phyloP scores from a whole-genome alignment of 2,888 invertebrate species.

The Uropetala carovei region DNA sequence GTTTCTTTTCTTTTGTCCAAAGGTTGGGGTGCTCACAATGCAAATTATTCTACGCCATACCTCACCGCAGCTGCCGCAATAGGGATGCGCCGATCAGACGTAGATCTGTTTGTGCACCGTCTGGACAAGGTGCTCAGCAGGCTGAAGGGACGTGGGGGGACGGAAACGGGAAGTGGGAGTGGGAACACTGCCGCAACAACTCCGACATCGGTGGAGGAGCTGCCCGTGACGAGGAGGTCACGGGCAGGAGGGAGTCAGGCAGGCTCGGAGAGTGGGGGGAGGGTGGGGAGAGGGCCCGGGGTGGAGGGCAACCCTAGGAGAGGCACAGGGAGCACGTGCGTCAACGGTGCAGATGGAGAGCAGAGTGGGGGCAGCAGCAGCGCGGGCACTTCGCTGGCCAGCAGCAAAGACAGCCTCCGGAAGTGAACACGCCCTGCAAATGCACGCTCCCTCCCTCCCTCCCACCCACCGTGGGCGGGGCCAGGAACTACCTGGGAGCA shows the following conservation, averaged over 20 bases:
- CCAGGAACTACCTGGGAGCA: background rate
- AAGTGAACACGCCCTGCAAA: conserved; percentile 69
- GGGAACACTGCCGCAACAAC: conserved; percentile 52
- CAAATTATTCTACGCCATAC: conserved; percentile 80
- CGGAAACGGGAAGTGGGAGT: background rate
- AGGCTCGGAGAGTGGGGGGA: conserved; percentile 68
- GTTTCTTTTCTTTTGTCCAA: conserved; percentile 34
- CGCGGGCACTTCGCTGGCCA: conserved; percentile 72
- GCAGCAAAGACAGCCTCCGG: conserved; percentile 73
- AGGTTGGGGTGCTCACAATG: conserved; percentile 85
- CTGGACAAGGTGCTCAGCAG: conserved; percentile 79
- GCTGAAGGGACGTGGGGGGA: conserved; percentile 72
- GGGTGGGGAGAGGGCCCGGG: conserved; percentile 68
- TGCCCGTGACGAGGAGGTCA: conserved; percentile 46
- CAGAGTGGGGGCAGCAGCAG: conserved; percentile 68
- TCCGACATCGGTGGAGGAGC: conserved; percentile 23
- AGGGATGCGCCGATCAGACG: conserved; percentile 81
- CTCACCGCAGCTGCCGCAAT: conserved; percentile 86
- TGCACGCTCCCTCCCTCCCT: conserved; percentile 19
- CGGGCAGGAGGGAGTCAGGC: conserved; percentile 49
- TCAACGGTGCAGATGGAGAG: conserved; percentile 69
- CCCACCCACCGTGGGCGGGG: background rate
- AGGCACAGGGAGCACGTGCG: conserved; percentile 70
- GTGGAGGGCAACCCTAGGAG: conserved; percentile 69
- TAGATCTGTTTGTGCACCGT: conserved; percentile 83